phyloP scores from a whole-genome alignment of 2,797 vertebrate species.

The Esox masquinongy region DNA sequence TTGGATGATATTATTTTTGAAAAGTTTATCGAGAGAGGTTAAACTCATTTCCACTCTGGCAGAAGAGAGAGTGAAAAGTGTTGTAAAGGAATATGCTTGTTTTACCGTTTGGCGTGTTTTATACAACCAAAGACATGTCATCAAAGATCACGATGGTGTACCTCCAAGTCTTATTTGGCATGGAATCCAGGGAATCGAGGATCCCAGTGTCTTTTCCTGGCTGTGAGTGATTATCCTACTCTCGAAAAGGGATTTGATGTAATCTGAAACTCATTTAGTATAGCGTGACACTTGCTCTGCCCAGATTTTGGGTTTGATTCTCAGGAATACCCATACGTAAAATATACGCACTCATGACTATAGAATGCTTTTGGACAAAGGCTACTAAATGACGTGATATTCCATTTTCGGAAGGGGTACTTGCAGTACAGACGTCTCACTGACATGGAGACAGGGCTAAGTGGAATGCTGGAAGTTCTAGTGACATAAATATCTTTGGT shows the following conservation, averaged over 20 bases:
- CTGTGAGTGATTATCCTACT: not conserved
- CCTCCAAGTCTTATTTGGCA: not conserved
- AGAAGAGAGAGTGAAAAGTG: conserved; percentile 13
- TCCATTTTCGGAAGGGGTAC: not conserved
- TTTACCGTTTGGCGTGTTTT: not conserved
- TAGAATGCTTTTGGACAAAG: too few species aligned
- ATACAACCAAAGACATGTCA: not conserved
- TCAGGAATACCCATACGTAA: too few species aligned
- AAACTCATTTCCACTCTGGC: conserved; percentile 11
- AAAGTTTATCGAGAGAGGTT: conserved; percentile 7
- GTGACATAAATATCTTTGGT: not conserved
- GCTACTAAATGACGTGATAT: too few species aligned
- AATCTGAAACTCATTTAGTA: too few species aligned
- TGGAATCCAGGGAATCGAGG: not conserved
- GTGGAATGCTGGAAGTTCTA: not conserved
- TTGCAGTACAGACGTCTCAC: not conserved
- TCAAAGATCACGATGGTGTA: not conserved
- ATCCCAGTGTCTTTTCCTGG: not conserved
- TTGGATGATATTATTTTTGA: not conserved
- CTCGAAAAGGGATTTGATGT: not conserved
- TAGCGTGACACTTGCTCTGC: too few species aligned
- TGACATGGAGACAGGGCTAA: not conserved
- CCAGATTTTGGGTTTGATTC: too few species aligned
- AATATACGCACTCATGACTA: too few species aligned
- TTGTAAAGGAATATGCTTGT: not conserved